Evolutionary conservation across 2,113 vertebrate genomes (phyloP).

Genomic region (Alexandromys fortis): DNA sequence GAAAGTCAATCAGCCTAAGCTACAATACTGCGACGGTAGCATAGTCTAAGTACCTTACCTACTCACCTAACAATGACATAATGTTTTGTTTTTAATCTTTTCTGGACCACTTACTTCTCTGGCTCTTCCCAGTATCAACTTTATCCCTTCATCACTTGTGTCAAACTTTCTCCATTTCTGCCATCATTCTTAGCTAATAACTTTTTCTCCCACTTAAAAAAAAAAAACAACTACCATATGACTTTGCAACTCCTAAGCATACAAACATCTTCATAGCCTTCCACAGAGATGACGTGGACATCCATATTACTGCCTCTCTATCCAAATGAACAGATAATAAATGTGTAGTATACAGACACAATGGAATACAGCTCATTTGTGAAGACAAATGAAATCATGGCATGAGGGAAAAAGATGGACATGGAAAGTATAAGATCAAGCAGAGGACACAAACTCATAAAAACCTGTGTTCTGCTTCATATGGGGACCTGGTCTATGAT

Average conservation of each 20-base stretch:
- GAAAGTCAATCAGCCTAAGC: neutral
- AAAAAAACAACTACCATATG: neutral
- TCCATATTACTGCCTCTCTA: neutral
- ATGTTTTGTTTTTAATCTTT: neutral
- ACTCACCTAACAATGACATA: neutral
- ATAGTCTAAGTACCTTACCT: neutral
- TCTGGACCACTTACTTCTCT: neutral
- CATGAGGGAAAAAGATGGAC: neutral
- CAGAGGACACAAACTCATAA: neutral
- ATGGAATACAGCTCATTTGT: neutral
- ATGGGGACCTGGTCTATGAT: neutral
- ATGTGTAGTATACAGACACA: neutral
- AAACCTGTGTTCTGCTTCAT: neutral
- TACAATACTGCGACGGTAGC: neutral
- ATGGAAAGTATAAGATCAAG: neutral
- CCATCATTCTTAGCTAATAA: neutral
- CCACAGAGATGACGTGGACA: neutral
- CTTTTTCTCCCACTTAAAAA: conserved; percentile 17
- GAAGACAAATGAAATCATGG: neutral
- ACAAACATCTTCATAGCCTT: neutral
- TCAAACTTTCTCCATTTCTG: neutral
- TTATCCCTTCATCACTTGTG: neutral
- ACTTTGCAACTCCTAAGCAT: neutral
- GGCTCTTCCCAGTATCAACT: neutral
- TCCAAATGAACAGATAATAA: neutral